Conservation (phyloP, 2,888 invertebrate genomes). For the Microctonus aethiopoides region DNA sequence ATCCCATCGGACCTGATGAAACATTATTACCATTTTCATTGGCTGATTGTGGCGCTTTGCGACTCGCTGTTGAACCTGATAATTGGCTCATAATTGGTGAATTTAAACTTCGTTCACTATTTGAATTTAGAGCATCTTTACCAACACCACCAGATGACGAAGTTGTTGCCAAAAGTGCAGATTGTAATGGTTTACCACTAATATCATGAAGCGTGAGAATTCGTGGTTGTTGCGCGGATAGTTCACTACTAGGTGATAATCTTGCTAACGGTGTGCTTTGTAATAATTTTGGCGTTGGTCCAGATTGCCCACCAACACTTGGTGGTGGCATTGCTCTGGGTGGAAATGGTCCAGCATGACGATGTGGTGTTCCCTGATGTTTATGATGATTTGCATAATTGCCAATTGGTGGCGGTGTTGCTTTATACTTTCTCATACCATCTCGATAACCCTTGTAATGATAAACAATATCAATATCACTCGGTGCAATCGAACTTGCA, state of each 20-base stretch:
- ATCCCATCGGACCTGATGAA: conserved; percentile 78
- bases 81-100: conserved; percentile 93
- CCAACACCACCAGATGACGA: conserved; percentile 90
- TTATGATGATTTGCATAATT: conserved; percentile 80
- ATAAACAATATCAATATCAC: conserved; percentile 95
- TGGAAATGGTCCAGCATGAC: conserved; percentile 76
- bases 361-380: conserved; percentile 75
- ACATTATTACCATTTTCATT: conserved; percentile 71
- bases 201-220: conserved; percentile 94
- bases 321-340: conserved; percentile 76
- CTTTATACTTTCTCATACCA: conserved; percentile 88
- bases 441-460: conserved; percentile 96
- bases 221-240: conserved; percentile 90
- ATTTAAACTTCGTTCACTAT: conserved; percentile 90
- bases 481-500: conserved; percentile 96
- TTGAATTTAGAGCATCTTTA: conserved; percentile 89
- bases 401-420: conserved; percentile 83
- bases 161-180: conserved; percentile 88
- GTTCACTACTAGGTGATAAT: conserved; percentile 90
- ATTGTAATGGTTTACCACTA: conserved; percentile 91
- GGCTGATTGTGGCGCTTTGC: conserved; percentile 79
- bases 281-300: conserved; percentile 77
- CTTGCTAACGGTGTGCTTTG: conserved; percentile 92
- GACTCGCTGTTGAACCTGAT: conserved; percentile 83
- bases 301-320: conserved; percentile 76